Percentiles rank a stretch among this genome's conserved stretches.
These are phyloP conservation scores for Manis pentadactyla DNA, from an alignment of 2,797 vertebrate species.

Conservation along the genomic window DNA sequence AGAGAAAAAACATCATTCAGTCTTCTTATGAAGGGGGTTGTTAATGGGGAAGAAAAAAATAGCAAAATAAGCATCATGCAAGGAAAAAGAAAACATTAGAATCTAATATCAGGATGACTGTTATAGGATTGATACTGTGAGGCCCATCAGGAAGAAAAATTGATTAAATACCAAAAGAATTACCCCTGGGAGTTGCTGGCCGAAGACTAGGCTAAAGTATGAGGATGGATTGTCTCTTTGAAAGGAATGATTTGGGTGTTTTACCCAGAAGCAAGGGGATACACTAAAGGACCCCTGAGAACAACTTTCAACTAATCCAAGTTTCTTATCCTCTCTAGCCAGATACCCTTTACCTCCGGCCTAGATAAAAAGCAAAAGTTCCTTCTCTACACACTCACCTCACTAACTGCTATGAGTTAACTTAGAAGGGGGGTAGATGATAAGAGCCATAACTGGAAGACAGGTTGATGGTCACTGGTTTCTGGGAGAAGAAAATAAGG, in stretches of 20 bases:
- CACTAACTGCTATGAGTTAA: slow-evolving; percentile 78
- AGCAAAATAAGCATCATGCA: background rate
- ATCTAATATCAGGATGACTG: background rate
- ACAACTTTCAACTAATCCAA: background rate
- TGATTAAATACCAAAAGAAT: background rate
- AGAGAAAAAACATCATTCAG: background rate
- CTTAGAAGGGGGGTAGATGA: slow-evolving; percentile 80
- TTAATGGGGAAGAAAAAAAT: background rate
- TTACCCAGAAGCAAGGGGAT: background rate
- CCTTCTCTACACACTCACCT: slow-evolving; percentile 52
- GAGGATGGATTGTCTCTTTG: background rate
- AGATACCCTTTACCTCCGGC: background rate
- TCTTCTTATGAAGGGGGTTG: background rate
- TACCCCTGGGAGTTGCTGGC: background rate
- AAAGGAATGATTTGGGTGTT: background rate
- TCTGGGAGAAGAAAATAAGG: slow-evolving; percentile 51
- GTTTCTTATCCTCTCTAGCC: background rate
- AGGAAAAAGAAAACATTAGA: background rate
- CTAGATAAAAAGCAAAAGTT: background rate
- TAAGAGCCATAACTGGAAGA: slow-evolving; percentile 80
- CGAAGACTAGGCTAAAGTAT: background rate
- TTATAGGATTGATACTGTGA: background rate
- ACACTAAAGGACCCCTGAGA: background rate
- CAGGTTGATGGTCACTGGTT: slow-evolving; percentile 42
- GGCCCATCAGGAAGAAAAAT: background rate